phyloP scores from a whole-genome alignment of 2,888 invertebrate species.

The Drosophila antonietae region DNA sequence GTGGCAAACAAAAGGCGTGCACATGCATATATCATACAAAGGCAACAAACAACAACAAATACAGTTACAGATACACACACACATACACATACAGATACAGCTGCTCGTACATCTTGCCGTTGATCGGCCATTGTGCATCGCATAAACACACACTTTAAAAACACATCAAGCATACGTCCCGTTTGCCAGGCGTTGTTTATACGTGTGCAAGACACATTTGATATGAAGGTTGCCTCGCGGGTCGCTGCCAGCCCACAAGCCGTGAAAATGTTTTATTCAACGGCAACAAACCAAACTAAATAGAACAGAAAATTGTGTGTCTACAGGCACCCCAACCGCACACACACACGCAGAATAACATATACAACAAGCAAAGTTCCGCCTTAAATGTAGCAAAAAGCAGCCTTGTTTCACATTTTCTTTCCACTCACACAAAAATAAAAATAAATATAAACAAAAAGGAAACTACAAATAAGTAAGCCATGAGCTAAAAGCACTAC shows the following conservation, averaged over 20 bases:
- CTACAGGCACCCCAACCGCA: conserved; percentile 42
- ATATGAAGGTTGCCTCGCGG: conserved; percentile 77
- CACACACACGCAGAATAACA: conserved; percentile 27
- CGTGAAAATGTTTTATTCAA: conserved; percentile 82
- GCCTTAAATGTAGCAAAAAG: conserved; percentile 43
- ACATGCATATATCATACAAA: conserved; percentile 61
- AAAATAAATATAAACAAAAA: conserved; percentile 9
- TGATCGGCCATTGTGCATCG: conserved; percentile 68
- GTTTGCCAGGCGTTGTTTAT: conserved; percentile 48
- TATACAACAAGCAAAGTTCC: conserved; percentile 37
- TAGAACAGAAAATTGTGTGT: conserved; percentile 78
- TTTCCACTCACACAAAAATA: conserved; percentile 20
- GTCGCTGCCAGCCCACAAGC: conserved; percentile 67
- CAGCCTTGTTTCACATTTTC: conserved; percentile 37
- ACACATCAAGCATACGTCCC: conserved; percentile 77
- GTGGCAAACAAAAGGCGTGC: conserved; percentile 67
- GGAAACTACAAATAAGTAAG: conserved; percentile 51
- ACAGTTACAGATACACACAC: not conserved
- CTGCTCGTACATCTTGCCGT: conserved; percentile 31
- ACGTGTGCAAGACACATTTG: conserved; percentile 69
- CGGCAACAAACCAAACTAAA: conserved; percentile 80
- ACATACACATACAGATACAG: conserved; percentile 8
- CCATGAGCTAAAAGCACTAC: conserved; percentile 33
- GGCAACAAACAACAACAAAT: not conserved
- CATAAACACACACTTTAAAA: conserved; percentile 80